Evolutionary conservation across 2,888 invertebrate species (phyloP), one percentile per base, ranked within the genome.

Genomic region (Malthinus flaveolus): DNA sequence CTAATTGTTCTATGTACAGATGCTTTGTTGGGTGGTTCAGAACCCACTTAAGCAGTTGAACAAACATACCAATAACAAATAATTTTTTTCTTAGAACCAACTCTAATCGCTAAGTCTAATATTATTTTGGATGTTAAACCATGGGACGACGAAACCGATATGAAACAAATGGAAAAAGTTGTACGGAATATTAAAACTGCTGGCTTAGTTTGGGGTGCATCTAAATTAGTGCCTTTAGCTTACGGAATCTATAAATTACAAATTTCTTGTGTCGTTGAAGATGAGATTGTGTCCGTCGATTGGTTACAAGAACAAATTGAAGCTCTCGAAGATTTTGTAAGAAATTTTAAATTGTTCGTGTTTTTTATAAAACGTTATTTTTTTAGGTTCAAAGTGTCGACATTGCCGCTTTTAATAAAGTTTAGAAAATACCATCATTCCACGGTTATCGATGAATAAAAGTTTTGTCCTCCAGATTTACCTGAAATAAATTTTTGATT

Each of bases 81-180:
- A n/a, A 31, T n/a, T 36, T 55, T 75, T 74, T 58, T 74, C 76
- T 31, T 74, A 90, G 89, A 97, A 80, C 91, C 94, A 23, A 86
- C 80, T 4, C 79, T 95, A 36, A 91, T 97, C 77, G 97, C 97
- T 55, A 98, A 98, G 80, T 97, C 96, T 3, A 95, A 89, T 74
- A 89, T 98, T 48, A 89, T 98, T 66, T 82, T 97, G 66, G 97
- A 97, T 80, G 89, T 97, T 1, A 98, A 98, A 76, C 95, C 96
- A 11, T 88, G 88, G 88, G 92, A 92, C 76, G 95, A 95, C 80
- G 95, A 95, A 78, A 97, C 97, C 34, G 92, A 97, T 71, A 92
- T 97, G 90, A 85, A 84, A 67, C 85, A 81, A 56, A 84, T 97
- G 86, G 97, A 98, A 80, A 78, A 81, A 31, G 80, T 82, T 67